Evolutionary conservation across 2,888 invertebrate genomes (phyloP).

Genomic region (Calephelis perditalis): DNA sequence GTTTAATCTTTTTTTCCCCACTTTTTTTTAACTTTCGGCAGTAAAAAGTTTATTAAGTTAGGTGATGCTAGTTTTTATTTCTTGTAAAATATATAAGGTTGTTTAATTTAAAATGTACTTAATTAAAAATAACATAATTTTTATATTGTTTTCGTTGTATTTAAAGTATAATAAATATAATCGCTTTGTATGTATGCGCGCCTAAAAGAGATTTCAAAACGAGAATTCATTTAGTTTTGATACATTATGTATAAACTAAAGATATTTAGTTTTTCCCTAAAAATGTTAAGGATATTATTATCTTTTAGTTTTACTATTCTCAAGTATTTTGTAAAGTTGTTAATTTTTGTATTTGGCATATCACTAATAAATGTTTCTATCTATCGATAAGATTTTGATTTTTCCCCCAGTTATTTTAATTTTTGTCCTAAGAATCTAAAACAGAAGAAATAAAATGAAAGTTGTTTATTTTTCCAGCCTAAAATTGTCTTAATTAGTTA

Average conservation of each 20-base stretch:
- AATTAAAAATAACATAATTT: conserved; percentile 28
- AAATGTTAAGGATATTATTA: conserved; percentile 22
- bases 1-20: conserved; percentile 1
- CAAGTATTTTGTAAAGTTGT: conserved; percentile 10
- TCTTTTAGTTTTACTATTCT: conserved; percentile 1
- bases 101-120: conserved; percentile 30
- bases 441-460: too few relatives aligned
- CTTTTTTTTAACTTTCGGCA: not conserved
- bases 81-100: conserved; percentile 23
- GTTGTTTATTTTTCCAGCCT: too few relatives aligned
- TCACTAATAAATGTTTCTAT: conserved; percentile 55
- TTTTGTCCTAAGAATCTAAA: conserved; percentile 24
- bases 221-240: conserved; percentile 14
- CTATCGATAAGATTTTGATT: conserved; percentile 26
- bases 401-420: conserved; percentile 28
- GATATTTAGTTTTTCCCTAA: conserved; percentile 21
- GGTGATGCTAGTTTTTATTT: conserved; percentile 47
- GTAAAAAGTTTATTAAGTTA: conserved; percentile 31
- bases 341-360: conserved; percentile 52
- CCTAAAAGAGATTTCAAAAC: conserved; percentile 8
- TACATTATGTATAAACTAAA: conserved; percentile 19
- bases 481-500: too few relatives aligned
- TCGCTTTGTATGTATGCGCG: conserved; percentile 50
- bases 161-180: conserved; percentile 38
- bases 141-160: conserved; percentile 14